A percentile compares a stretch with the other conserved stretches of the same genome.
phyloP scores from a whole-genome alignment of 2,797 vertebrate species.

The Gobionotothen gibberifrons region DNA sequence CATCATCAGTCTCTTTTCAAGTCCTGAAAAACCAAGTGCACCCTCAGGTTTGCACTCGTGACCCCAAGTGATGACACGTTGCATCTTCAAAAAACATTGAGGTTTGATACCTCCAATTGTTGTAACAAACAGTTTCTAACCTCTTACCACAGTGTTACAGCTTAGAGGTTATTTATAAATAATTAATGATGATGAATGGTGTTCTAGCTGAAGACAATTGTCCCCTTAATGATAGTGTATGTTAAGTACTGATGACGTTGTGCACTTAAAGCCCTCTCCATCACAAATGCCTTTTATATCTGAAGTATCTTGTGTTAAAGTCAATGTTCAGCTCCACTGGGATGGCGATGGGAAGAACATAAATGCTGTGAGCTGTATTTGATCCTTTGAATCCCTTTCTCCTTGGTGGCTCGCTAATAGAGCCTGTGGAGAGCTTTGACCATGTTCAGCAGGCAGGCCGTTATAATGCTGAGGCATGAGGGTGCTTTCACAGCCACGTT shows the following conservation, averaged over 20 bases:
- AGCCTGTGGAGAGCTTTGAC: slow-evolving; percentile 35
- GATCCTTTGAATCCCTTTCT: slow-evolving; percentile 24
- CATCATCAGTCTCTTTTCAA: neutral
- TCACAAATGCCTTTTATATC: slow-evolving; percentile 16
- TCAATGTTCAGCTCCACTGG: slow-evolving; percentile 6
- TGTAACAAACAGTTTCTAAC: slow-evolving; percentile 17
- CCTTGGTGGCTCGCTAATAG: slow-evolving; percentile 10
- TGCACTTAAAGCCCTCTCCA: slow-evolving; percentile 39
- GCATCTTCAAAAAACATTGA: neutral
- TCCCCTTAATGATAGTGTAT: slow-evolving; percentile 56
- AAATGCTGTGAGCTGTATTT: slow-evolving; percentile 24
- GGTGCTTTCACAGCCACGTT: slow-evolving; percentile 61
- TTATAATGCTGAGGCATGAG: slow-evolving; percentile 54
- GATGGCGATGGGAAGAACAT: slow-evolving; percentile 5
- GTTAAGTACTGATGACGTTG: slow-evolving; percentile 44
- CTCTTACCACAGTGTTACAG: slow-evolving; percentile 22
- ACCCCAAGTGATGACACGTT: neutral
- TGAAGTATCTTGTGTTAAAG: slow-evolving; percentile 30
- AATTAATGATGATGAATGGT: slow-evolving; percentile 59
- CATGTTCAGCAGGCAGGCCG: slow-evolving; percentile 26
- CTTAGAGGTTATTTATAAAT: slow-evolving; percentile 41
- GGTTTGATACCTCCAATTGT: slow-evolving; percentile 17
- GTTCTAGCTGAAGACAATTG: slow-evolving; percentile 39
- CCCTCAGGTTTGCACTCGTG: neutral
- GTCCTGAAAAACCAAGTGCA: slow-evolving; percentile 13